These are phyloP conservation scores for Leucophenga maculata DNA, from an alignment of 2,888 invertebrate species.

Conservation along the genomic window DNA sequence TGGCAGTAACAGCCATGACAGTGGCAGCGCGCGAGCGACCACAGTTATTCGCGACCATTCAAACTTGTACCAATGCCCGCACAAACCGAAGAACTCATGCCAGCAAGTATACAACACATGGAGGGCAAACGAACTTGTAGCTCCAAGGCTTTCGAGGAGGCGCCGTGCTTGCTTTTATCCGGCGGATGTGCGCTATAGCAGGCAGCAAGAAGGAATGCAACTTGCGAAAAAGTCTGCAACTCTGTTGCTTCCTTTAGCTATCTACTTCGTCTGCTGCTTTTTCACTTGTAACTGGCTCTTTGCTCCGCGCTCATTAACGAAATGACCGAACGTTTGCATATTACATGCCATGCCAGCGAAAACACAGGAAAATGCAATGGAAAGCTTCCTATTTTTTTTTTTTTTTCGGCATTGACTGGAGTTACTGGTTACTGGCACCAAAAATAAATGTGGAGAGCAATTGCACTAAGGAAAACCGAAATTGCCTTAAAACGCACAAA, in stretches of 20 bases:
- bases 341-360: slow-evolving; percentile 39
- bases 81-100: no score
- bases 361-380: slow-evolving; percentile 7
- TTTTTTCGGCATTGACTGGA: background rate
- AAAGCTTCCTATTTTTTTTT: background rate
- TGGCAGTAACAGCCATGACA: background rate
- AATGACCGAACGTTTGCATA: slow-evolving; percentile 64
- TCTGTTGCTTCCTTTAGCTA: background rate
- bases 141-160: no score
- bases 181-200: slow-evolving; percentile 47
- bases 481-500: slow-evolving; percentile 62
- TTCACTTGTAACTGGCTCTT: background rate
- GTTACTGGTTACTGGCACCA: background rate
- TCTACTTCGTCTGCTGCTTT: background rate
- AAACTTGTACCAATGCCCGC: background rate
- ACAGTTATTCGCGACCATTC: slow-evolving; percentile 18
- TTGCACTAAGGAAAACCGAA: slow-evolving; percentile 38
- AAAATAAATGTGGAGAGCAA: background rate
- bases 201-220: background rate
- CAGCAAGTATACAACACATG: no score
- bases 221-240: background rate
- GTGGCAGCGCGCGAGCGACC: slow-evolving; percentile 20
- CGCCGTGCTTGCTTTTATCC: slow-evolving; percentile 38
- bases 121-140: background rate
- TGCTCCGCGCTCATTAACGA: slow-evolving; percentile 64